These are phyloP conservation scores for Nothura maculosa DNA, from an alignment of 2,797 vertebrate genomes.

Conservation along the genomic window DNA sequence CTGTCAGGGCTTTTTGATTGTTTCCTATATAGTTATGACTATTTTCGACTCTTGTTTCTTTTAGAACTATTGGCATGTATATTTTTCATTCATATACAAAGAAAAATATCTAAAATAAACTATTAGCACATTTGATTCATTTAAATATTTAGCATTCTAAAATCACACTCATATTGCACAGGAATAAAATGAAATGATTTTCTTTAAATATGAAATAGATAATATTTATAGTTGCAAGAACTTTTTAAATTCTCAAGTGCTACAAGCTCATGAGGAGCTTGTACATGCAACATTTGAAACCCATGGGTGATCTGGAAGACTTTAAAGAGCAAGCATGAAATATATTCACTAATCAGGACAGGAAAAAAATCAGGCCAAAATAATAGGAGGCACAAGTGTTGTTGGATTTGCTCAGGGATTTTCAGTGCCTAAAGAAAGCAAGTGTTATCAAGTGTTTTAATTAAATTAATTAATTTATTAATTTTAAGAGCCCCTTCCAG, in stretches of 20 bases:
- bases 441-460: neutral
- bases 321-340: neutral
- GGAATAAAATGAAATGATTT: neutral
- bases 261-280: neutral
- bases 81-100: conserved; percentile 30
- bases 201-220: neutral
- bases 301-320: neutral
- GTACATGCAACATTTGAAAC: neutral
- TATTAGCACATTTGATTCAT: conserved; percentile 25
- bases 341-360: neutral
- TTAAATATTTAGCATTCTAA: conserved; percentile 43
- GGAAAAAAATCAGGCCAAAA: neutral
- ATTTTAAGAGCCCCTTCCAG: neutral
- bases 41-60: conserved; percentile 40
- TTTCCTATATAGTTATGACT: conserved; percentile 5
- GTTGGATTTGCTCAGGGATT: neutral
- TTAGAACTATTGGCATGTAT: conserved; percentile 17
- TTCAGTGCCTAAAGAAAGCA: neutral
- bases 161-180: neutral
- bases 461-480: neutral
- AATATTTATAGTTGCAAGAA: neutral
- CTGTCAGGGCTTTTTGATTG: conserved; percentile 28
- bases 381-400: neutral
- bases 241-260: neutral
- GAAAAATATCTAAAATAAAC: conserved; percentile 28